Evolutionary conservation across 2,888 invertebrate genomes (phyloP).

Genomic region (Andrena praecox): DNA sequence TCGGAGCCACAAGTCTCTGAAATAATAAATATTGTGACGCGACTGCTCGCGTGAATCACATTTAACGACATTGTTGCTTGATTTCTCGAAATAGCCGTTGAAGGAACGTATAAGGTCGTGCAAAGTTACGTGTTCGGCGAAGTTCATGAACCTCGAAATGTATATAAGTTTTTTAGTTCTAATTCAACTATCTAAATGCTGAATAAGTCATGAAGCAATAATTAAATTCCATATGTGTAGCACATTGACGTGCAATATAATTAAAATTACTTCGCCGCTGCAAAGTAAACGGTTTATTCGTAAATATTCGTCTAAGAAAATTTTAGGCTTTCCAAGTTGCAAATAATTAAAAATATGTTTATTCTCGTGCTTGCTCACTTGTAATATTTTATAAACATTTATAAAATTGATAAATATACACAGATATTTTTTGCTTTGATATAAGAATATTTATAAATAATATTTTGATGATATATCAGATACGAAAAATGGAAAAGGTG

Average conservation of each 20-base stretch:
- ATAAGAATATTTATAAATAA: neutral
- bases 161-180: neutral
- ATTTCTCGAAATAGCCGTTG: neutral
- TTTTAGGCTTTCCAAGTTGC: neutral
- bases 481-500: neutral
- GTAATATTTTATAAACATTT: neutral
- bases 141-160: neutral
- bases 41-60: neutral
- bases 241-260: neutral
- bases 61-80: neutral
- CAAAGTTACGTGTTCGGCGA: neutral
- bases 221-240: neutral
- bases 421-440: neutral
- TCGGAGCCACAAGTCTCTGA: neutral
- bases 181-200: neutral
- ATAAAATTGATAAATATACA: neutral
- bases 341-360: neutral
- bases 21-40: slow-evolving; percentile 4
- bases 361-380: too few relatives aligned
- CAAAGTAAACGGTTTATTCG: neutral
- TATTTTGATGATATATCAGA: neutral
- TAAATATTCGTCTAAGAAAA: neutral
- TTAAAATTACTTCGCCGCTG: neutral
- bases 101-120: neutral
- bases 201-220: neutral